Evolutionary conservation across 2,113 vertebrate species (phyloP), one percentile per base, ranked within the genome.

Genomic region (Polyodon spathula): DNA sequence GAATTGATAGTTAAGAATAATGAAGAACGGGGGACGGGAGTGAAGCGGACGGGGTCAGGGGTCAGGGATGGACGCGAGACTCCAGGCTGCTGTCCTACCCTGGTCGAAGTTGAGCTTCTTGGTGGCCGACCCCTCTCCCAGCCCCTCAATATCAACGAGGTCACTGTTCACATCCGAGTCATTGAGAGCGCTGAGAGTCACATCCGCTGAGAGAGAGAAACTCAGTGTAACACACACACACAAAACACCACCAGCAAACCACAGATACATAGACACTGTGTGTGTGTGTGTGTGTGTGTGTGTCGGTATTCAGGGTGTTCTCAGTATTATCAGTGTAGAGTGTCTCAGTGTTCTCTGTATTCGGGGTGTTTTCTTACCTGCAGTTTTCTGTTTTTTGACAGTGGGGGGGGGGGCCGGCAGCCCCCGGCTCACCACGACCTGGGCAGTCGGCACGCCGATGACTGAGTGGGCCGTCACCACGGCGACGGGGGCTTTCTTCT

Each of bases 91-190:
- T n/a, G n/a, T n/a, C n/a, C 67, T 65, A 93, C 90, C 90, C 84
- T 92, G 89, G 73, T 94, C 91, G 68, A 93, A 92, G 81, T 86
- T 92, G 63, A 92, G 85, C 71, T 92, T 93, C 77, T 91, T 94
- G 63, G 84, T 73, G 7, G 86, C 77, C 63, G 86, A 83, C 15
- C 77, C 76, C 14, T 90, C 86, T 6, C 86, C 88, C 10, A 89
- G 73, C 52, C 87, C 89, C 70, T 93, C 91, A 0, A 91, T 89
- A 71, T 93, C 90, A 71, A 89, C 91, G 15, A 93, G 78, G 69
- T 94, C 91, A 46, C 86, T 89, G 81, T 88, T 91, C 59, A 83
- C 85, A 4, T 93, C 90, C 0, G 89, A 89, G 78, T 93, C 89
- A 4, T 90, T 92, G 40, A 93, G 74, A 58, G 89, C 89, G 58